Base-by-base conservation (phyloP, 2,797 vertebrate genomes). In the Myiotriccus ornatus region DNA sequence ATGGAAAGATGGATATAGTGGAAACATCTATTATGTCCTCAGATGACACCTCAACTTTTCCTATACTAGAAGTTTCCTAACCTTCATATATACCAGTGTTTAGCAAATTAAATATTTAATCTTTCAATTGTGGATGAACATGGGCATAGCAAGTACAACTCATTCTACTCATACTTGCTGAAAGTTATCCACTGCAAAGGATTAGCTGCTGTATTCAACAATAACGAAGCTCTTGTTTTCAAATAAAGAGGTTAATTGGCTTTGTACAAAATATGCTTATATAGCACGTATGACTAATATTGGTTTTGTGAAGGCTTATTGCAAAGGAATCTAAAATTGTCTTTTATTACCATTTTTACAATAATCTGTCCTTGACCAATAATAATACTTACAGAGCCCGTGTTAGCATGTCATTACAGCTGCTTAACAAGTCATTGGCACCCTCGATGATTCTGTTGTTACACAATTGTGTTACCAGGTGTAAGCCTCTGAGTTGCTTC, bases 181-280 rank as follows among this genome's bases (percentile, higher is more conserved):
- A 70, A 97, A 97, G 83, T 93, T 96, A 95, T 96, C 95, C 96
- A 34, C 89, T 94, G 93, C 95, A 95, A 97, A 96, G 96, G 95
- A 97, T 97, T 97, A 97, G 68, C 86, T 96, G 83, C 91, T 94
- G 88, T 79, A 82, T 95, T 97, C 96, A 96, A 95, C 93, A 96
- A 93, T 95, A 97, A 94, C 5, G 1, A 97, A 97, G 89, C 83
- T 92, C 96, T 96, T 97, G 96, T 97, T 98, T 98, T 93, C 96
- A 97, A 97, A 98, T 96, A 96, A 97, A 97, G 95, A 98, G 96
- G 97, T 97, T 98, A 97, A 98, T 97, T 97, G 92, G 60, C 96
- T 97, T 96, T 94, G 87, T 94, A 92, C 83, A 95, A 98, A 97
- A 97, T 96, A 94, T 81, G 90, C 86, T 95, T 96, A 94, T 94